Base-by-base conservation (phyloP, 2,113 vertebrate genomes). In the Platysternon megacephalum region DNA sequence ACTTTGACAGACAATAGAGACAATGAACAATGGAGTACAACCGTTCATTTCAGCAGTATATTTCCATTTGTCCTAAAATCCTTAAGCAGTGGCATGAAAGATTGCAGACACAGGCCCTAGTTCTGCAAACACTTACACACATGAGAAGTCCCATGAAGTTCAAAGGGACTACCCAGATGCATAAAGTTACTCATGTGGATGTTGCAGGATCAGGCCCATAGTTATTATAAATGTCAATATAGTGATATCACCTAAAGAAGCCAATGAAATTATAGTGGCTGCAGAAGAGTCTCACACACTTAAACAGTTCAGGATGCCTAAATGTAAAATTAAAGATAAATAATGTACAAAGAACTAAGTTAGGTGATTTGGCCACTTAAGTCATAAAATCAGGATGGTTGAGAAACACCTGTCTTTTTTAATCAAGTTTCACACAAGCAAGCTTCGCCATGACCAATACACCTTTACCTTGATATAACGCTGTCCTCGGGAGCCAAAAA, bases 61-160 rank as follows among this genome's bases (percentile, higher is more conserved):
- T 86, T 94, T 93, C 74, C 93, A 76, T 94, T 95, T 96, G 61
- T 86, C 74, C 61, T 24, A 95, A 94, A 39, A 48, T 91, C 48
- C 68, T 95, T 95, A 90, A 91, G 84, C 28, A 87, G 17, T 24
- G 76, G 49, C 42, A 51, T 91, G 42, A 96, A 88, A 95, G 61
- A 89, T 24, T 5, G 1, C 19, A 84, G 65, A 87, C 93, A 82
- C 49, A 91, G 88, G 16, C 6, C 84, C 91, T 29, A 3, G 26
- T 92, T 81, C 26, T 88, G 79, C 84, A 96, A 95, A 92, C 91
- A 93, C 94, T 74, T 88, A 85, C 26, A 78, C 42, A 86, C 5
- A 12, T 58, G 8, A 44, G 85, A 86, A 92, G 56, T 91, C 88
- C 48, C 61, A 56, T 51, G 78, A 95, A 94, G 56, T 90, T 90